phyloP scores from a whole-genome alignment of 2,888 invertebrate species.

The Macrophya alboannulata region DNA sequence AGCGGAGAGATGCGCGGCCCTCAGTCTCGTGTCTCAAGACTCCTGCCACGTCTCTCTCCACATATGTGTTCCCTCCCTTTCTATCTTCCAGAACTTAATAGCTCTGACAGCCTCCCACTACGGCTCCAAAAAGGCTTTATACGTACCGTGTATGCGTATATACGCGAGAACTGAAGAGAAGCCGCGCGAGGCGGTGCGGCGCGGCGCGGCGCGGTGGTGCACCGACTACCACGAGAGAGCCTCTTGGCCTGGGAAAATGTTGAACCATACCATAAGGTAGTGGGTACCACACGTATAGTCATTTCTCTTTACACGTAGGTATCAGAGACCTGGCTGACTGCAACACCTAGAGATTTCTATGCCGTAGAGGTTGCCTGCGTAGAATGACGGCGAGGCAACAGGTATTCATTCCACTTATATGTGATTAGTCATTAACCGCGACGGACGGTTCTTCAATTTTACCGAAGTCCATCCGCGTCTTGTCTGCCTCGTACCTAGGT shows the following conservation, averaged over 20 bases:
- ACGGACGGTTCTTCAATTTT: conserved; percentile 49
- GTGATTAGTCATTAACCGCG: conserved; percentile 52
- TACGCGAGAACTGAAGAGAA: conserved; percentile 54
- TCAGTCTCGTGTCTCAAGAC: conserved; percentile 49
- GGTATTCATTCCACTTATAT: conserved; percentile 46
- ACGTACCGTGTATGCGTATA: conserved; percentile 57
- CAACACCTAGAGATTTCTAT: conserved; percentile 64
- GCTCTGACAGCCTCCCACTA: conserved; percentile 68
- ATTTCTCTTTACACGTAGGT: conserved; percentile 42
- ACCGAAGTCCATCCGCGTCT: conserved; percentile 36
- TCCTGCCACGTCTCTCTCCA: conserved; percentile 49
- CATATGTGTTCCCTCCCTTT: conserved; percentile 6
- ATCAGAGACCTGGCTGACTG: conserved; percentile 57
- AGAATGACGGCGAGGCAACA: conserved; percentile 5
- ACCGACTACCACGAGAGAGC: conserved; percentile 38
- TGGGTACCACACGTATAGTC: conserved; percentile 27
- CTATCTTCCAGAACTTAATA: conserved; percentile 65
- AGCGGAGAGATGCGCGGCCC: conserved; percentile 61
- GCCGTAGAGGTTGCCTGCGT: not conserved
- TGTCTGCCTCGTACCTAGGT: not conserved
- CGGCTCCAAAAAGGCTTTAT: conserved; percentile 54
- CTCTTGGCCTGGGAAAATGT: conserved; percentile 65
- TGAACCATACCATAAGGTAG: not conserved
- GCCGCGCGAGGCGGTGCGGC: not conserved
- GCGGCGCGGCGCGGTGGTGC: conserved; percentile 22